phyloP scores from a whole-genome alignment of 2,888 invertebrate genomes.

The Drosophila borealis region DNA sequence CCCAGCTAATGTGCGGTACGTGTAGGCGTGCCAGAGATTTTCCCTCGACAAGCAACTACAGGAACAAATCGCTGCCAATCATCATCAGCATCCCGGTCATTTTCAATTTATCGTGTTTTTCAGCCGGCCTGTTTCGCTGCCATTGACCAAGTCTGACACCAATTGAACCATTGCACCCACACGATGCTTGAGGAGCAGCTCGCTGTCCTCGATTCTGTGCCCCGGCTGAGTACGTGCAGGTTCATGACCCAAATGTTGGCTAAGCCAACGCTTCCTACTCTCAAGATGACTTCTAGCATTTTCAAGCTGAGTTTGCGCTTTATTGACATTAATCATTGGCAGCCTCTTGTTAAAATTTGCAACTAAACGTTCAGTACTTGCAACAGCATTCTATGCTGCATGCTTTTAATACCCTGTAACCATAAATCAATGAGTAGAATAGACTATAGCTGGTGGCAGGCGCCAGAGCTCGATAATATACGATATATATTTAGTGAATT shows the following conservation, averaged over 20 bases:
- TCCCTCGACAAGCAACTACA: conserved; percentile 6
- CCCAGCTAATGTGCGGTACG: conserved; percentile 52
- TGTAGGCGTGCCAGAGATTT: conserved; percentile 47
- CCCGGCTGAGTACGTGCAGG: conserved; percentile 42
- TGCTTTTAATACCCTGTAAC: conserved; percentile 25
- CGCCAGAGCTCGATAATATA: too few species aligned
- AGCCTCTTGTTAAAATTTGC: conserved; percentile 73
- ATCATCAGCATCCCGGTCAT: conserved; percentile 36
- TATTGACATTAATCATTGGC: conserved; percentile 80
- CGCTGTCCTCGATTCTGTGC: conserved; percentile 63
- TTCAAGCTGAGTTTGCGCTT: conserved; percentile 54
- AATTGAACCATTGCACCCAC: conserved; percentile 72
- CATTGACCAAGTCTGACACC: conserved; percentile 46
- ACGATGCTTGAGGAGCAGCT: conserved; percentile 60
- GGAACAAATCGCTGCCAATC: conserved; percentile 21
- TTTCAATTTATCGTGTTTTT: conserved; percentile 54
- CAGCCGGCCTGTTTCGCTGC: not conserved
- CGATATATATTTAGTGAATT: too few species aligned
- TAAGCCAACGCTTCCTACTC: conserved; percentile 23
- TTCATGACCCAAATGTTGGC: conserved; percentile 71
- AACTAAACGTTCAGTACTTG: conserved; percentile 53
- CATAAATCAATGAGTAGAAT: not conserved
- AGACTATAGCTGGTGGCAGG: not conserved
- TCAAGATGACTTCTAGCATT: conserved; percentile 46
- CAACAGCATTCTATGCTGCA: conserved; percentile 38